Conservation (phyloP, 1,140 invertebrate genomes). For the Drosophila arizonae region DNA sequence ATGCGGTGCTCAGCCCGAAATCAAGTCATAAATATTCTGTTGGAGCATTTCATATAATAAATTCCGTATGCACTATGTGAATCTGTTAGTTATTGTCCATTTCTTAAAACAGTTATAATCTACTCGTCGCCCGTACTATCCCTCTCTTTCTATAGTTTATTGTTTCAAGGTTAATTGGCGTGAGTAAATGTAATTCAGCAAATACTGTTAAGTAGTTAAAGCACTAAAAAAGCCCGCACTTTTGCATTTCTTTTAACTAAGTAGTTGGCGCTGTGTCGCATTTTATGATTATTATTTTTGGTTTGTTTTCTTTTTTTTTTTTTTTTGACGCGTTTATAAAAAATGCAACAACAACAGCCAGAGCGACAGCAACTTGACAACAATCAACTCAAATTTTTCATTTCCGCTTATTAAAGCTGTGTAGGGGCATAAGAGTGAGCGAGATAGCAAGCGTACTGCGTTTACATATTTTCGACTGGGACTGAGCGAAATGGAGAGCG, state of each 20-base stretch:
- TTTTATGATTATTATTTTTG: slow-evolving; percentile 27
- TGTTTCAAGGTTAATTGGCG: slow-evolving; percentile 63
- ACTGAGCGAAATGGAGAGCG: slow-evolving; percentile 5
- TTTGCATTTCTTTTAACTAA: slow-evolving; percentile 38
- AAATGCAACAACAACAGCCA: slow-evolving; percentile 41
- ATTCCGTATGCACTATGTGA: slow-evolving; percentile 50
- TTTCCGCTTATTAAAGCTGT: slow-evolving; percentile 76
- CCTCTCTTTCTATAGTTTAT: background rate
- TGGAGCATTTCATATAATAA: slow-evolving; percentile 57
- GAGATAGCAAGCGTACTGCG: slow-evolving; percentile 17
- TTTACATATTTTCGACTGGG: slow-evolving; percentile 1
- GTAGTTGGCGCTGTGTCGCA: slow-evolving; percentile 26
- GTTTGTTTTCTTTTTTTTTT: slow-evolving; percentile 5
- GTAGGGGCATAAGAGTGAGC: slow-evolving; percentile 13
- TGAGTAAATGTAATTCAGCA: slow-evolving; percentile 51
- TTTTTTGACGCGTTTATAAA: slow-evolving; percentile 45
- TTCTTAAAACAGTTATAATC: slow-evolving; percentile 3
- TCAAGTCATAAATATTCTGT: slow-evolving; percentile 67
- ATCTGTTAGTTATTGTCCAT: slow-evolving; percentile 26
- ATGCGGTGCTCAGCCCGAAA: slow-evolving; percentile 34
- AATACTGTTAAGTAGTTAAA: slow-evolving; percentile 20
- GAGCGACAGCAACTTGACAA: slow-evolving; percentile 63
- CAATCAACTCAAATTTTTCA: slow-evolving; percentile 81
- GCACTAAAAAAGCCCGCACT: slow-evolving; percentile 52
- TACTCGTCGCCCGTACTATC: background rate